A percentile compares a stretch with the other conserved stretches of the same genome.
These are phyloP conservation scores for Scortum barcoo DNA, from an alignment of 2,113 vertebrate genomes.

Conservation along the genomic window DNA sequence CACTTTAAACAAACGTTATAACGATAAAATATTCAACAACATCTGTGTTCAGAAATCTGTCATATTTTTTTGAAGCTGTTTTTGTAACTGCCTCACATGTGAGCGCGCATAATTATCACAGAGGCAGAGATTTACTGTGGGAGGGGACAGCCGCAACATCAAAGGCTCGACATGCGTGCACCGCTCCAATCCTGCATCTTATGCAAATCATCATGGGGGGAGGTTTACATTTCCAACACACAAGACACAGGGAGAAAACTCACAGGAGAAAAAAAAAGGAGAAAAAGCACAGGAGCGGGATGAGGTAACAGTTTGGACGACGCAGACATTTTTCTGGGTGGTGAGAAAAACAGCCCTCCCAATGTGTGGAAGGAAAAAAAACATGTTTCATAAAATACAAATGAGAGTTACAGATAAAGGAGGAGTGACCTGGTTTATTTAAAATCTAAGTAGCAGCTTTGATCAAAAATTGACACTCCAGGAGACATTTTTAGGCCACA, in stretches of 20 bases:
- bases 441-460: slow-evolving; percentile 48
- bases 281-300: background rate
- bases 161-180: slow-evolving; percentile 56
- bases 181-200: slow-evolving; percentile 29
- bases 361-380: background rate
- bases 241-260: slow-evolving; percentile 31
- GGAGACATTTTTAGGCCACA: slow-evolving; percentile 25
- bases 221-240: slow-evolving; percentile 41
- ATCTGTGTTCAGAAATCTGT: slow-evolving; percentile 2
- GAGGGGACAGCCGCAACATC: slow-evolving; percentile 36
- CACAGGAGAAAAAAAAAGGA: too few species aligned
- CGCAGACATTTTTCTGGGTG: slow-evolving; percentile 1
- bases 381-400: slow-evolving; percentile 1
- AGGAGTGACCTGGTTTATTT: slow-evolving; percentile 47
- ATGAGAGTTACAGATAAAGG: background rate
- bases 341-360: too few species aligned
- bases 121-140: slow-evolving; percentile 43
- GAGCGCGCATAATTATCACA: slow-evolving; percentile 14
- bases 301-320: slow-evolving; percentile 12
- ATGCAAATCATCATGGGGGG: slow-evolving; percentile 59
- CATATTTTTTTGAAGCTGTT: slow-evolving; percentile 19
- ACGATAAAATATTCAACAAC: slow-evolving; percentile 22
- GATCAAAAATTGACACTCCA: slow-evolving; percentile 48
- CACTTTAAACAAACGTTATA: background rate
- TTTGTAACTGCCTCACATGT: slow-evolving; percentile 11